A percentile compares a stretch with the other conserved stretches of the same genome.
These are phyloP conservation scores for Jaculus jaculus DNA, from an alignment of 2,113 vertebrate genomes.

Conservation along the genomic window DNA sequence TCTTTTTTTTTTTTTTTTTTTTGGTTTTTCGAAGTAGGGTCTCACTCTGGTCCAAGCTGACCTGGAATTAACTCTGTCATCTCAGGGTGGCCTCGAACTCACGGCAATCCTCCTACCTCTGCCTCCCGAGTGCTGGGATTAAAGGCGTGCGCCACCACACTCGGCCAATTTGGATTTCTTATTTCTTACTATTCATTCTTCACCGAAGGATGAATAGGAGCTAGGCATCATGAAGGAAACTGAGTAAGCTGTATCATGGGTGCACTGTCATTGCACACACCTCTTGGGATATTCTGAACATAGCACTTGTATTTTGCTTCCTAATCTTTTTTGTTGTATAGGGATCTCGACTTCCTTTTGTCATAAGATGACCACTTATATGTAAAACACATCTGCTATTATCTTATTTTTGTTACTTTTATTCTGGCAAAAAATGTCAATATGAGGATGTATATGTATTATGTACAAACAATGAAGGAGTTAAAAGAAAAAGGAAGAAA, in stretches of 20 bases:
- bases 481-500: not conserved
- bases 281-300: slow-evolving; percentile 48
- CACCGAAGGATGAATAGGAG: slow-evolving; percentile 61
- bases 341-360: slow-evolving; percentile 55
- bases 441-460: too few species aligned
- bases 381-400: slow-evolving; percentile 33
- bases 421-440: slow-evolving; percentile 69
- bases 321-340: slow-evolving; percentile 64
- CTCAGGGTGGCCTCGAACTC: too few species aligned
- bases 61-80: too few species aligned
- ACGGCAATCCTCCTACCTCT: too few species aligned
- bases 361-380: too few species aligned
- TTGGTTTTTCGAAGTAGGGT: too few species aligned
- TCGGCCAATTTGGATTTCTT: too few species aligned
- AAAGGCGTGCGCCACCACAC: too few species aligned
- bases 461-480: too few species aligned
- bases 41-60: too few species aligned
- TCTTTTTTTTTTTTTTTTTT: too few species aligned
- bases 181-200: slow-evolving; percentile 71
- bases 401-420: slow-evolving; percentile 74
- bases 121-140: too few species aligned
- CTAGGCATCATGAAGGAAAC: slow-evolving; percentile 61
- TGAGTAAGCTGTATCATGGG: slow-evolving; percentile 32
- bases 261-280: slow-evolving; percentile 21
- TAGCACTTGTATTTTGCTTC: slow-evolving; percentile 56